Evolutionary conservation across 2,888 invertebrate species (phyloP).

Genomic region (Panopea generosa): DNA sequence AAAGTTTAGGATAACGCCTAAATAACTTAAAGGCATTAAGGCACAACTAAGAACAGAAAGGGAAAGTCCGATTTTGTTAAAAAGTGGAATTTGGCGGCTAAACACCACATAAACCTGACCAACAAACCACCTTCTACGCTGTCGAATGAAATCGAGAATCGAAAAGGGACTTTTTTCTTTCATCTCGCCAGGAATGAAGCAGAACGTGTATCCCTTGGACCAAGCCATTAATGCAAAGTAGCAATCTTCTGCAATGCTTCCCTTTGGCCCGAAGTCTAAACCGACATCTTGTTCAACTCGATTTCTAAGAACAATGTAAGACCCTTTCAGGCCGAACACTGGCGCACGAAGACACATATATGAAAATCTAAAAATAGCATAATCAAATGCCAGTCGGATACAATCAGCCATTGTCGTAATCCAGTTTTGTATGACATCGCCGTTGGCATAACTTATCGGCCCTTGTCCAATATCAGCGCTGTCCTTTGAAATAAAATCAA

Average conservation of each 20-base stretch:
- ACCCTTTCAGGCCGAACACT: conserved; percentile 58
- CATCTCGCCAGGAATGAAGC: conserved; percentile 56
- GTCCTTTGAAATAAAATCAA: conserved; percentile 67
- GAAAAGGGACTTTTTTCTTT: conserved; percentile 58
- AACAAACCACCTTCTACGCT: conserved; percentile 55
- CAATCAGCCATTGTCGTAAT: conserved; percentile 57
- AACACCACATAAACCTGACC: conserved; percentile 40
- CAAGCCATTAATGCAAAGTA: conserved; percentile 55
- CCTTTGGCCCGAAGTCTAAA: conserved; percentile 57
- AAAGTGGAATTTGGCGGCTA: conserved; percentile 30
- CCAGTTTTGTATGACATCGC: conserved; percentile 49
- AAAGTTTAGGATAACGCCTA: conserved; percentile 37
- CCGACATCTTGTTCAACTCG: conserved; percentile 45
- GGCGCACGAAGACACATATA: conserved; percentile 37
- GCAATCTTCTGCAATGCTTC: conserved; percentile 61
- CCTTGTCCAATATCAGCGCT: conserved; percentile 72
- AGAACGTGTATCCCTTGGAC: conserved; percentile 53
- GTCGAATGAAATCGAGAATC: conserved; percentile 47
- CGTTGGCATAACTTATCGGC: conserved; percentile 55
- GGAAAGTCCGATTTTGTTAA: conserved; percentile 38
- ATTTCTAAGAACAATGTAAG: conserved; percentile 56
- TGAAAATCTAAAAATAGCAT: conserved; percentile 48
- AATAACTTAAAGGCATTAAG: conserved; percentile 47
- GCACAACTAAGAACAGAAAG: conserved; percentile 32
- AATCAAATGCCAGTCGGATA: conserved; percentile 48